Conservation (phyloP, 2,113 vertebrate genomes). For the Oenanthe oenanthe region DNA sequence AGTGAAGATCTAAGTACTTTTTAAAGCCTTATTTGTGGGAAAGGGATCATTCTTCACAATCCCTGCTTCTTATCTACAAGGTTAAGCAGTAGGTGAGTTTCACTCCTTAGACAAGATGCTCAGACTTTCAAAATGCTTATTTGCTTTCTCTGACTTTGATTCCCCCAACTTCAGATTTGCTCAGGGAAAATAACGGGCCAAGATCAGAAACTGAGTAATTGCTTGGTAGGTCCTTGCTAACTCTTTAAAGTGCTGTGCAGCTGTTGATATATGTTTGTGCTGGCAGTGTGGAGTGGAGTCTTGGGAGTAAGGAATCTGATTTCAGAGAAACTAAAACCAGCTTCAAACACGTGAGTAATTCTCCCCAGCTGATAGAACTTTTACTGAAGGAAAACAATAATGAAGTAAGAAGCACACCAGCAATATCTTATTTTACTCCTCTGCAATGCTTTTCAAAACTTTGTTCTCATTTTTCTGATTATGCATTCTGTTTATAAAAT, state of each 20-base stretch:
- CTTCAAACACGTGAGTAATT: constrained; percentile 81
- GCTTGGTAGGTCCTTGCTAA: constrained; percentile 64
- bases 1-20: neutral
- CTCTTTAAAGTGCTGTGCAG: constrained; percentile 73
- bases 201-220: constrained; percentile 64
- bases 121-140: neutral
- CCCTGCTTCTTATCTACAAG: neutral
- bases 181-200: constrained; percentile 27
- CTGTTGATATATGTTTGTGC: constrained; percentile 81
- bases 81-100: neutral
- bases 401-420: constrained; percentile 74
- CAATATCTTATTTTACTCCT: constrained; percentile 65
- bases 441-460: constrained; percentile 65
- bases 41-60: neutral
- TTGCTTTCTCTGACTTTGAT: constrained; percentile 33
- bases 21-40: neutral
- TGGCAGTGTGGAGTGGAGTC: constrained; percentile 75
- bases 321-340: constrained; percentile 82
- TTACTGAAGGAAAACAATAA: constrained; percentile 81
- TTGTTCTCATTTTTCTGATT: constrained; percentile 63
- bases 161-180: constrained; percentile 11
- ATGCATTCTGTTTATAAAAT: constrained; percentile 57
- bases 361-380: constrained; percentile 79
- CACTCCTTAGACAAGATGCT: neutral
- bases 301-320: constrained; percentile 81